phyloP scores from a whole-genome alignment of 2,888 invertebrate species.

The Empis livida region DNA sequence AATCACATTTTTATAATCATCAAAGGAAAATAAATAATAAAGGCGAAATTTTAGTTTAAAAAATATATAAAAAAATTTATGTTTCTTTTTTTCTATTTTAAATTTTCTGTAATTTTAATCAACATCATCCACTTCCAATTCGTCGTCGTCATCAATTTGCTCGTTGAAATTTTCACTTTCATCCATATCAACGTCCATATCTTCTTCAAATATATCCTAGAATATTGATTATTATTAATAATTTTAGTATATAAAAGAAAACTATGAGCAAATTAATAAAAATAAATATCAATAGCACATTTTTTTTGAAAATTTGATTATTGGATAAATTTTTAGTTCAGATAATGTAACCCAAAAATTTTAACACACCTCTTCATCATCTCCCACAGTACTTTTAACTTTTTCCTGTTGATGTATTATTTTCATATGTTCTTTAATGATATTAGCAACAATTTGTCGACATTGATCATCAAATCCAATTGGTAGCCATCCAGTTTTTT shows the following conservation, averaged over 20 bases:
- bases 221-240: too few species aligned
- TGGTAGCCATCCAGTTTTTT: slow-evolving; percentile 68
- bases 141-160: slow-evolving; percentile 17
- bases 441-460: slow-evolving; percentile 57
- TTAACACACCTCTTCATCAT: slow-evolving; percentile 20
- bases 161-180: slow-evolving; percentile 18
- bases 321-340: too few species aligned
- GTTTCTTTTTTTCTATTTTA: too few species aligned
- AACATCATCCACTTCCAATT: neutral
- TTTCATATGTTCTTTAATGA: slow-evolving; percentile 41
- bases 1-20: too few species aligned
- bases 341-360: too few species aligned
- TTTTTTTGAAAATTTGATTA: slow-evolving; percentile 13
- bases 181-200: slow-evolving; percentile 12
- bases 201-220: slow-evolving; percentile 6
- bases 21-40: too few species aligned
- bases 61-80: too few species aligned
- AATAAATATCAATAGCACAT: too few species aligned
- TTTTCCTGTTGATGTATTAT: slow-evolving; percentile 26
- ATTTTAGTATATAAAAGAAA: too few species aligned
- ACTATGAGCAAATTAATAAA: too few species aligned
- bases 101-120: too few species aligned
- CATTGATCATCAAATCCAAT: slow-evolving; percentile 53
- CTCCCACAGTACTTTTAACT: slow-evolving; percentile 11
- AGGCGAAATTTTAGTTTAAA: too few species aligned